Conservation (phyloP, 1,140 invertebrate genomes). For the Nephila pilipes region DNA sequence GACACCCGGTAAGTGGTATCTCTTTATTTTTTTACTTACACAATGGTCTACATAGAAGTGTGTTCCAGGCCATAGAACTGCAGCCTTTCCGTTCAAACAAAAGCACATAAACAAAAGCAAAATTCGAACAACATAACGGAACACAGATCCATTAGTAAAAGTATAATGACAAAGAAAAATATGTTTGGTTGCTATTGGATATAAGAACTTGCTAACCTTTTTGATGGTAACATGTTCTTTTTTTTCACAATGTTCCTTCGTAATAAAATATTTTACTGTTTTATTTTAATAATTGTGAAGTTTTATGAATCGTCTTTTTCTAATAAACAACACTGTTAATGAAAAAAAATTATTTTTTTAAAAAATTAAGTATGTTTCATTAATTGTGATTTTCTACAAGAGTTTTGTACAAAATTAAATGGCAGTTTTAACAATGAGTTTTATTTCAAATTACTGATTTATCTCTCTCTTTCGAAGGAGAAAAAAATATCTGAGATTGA, state of each 20-base stretch:
- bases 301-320: not conserved
- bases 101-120: slow-evolving; percentile 22
- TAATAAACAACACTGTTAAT: not conserved
- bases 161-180: not conserved
- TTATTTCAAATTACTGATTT: too few species aligned
- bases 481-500: too few species aligned
- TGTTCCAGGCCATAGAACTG: slow-evolving; percentile 36
- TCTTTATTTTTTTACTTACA: not conserved
- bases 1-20: slow-evolving; percentile 51
- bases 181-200: not conserved
- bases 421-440: too few species aligned
- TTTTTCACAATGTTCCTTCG: not conserved
- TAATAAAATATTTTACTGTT: too few species aligned
- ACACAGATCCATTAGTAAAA: not conserved
- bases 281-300: not conserved
- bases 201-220: not conserved
- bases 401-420: too few species aligned
- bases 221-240: not conserved
- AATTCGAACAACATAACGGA: slow-evolving; percentile 31
- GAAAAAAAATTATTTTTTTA: too few species aligned
- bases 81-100: slow-evolving; percentile 49
- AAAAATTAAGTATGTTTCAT: too few species aligned
- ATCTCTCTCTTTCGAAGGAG: too few species aligned
- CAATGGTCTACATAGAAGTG: slow-evolving; percentile 28
- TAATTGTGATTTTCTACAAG: too few species aligned